Evolutionary conservation across 2,888 invertebrate species (phyloP).

Genomic region (Ellobium chinense): DNA sequence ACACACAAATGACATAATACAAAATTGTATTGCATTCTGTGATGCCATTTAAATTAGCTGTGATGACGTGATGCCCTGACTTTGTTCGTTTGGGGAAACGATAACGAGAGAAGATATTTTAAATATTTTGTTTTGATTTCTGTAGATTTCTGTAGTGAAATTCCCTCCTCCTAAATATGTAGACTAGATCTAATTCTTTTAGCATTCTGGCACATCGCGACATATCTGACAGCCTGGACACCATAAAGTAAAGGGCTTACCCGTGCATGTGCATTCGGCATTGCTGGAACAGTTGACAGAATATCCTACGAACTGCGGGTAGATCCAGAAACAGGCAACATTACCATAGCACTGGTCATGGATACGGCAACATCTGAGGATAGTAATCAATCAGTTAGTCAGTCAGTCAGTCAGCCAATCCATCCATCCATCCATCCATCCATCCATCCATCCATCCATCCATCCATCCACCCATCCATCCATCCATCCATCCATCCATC

Average conservation of each 20-base stretch:
- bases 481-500: neutral
- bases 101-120: too few species aligned
- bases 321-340: conserved; percentile 57
- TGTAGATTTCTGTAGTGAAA: too few species aligned
- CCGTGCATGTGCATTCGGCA: conserved; percentile 56
- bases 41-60: too few species aligned
- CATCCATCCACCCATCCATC: neutral
- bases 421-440: neutral
- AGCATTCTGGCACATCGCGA: neutral
- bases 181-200: neutral
- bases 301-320: conserved; percentile 62
- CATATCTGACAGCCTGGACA: neutral
- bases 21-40: too few species aligned
- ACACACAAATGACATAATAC: too few species aligned
- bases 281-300: conserved; percentile 50
- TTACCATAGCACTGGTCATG: conserved; percentile 67
- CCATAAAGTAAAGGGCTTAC: too few species aligned
- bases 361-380: conserved; percentile 62
- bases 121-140: too few species aligned
- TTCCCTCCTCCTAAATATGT: too few species aligned
- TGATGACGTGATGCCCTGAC: too few species aligned
- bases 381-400: neutral
- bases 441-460: neutral
- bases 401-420: neutral
- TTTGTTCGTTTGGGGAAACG: too few species aligned